Conservation (phyloP, 2,888 invertebrate genomes). For the Trichogramma dendrolimi region DNA sequence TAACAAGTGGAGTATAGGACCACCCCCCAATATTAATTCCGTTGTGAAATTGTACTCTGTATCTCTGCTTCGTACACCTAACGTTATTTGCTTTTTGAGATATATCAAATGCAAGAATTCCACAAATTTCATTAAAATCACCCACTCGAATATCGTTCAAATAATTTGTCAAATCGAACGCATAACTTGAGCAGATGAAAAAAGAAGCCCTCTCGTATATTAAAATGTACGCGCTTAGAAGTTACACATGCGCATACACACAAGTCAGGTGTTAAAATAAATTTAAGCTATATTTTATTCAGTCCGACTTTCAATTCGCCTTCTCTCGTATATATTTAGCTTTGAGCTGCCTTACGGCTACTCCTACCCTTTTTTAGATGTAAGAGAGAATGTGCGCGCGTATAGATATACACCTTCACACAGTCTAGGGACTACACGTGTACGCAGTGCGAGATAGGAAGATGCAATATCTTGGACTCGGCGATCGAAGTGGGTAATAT, state of each 20-base stretch:
- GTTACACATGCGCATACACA: conserved; percentile 12
- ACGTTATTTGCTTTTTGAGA: background rate
- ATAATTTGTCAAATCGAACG: no score
- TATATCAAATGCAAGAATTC: background rate
- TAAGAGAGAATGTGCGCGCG: no score
- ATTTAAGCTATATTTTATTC: conserved; percentile 52
- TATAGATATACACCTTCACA: background rate
- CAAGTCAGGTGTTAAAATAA: conserved; percentile 49
- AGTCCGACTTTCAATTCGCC: conserved; percentile 51
- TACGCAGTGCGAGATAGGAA: conserved; percentile 26
- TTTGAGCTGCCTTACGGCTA: background rate
- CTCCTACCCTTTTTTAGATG: no score
- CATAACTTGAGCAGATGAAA: no score
- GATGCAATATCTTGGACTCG: conserved; percentile 49
- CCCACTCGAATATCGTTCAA: no score
- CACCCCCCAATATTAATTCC: conserved; percentile 35
- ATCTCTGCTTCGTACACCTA: no score
- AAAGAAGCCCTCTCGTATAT: no score
- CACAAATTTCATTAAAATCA: no score
- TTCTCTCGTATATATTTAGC: conserved; percentile 50
- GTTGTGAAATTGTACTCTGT: conserved; percentile 22
- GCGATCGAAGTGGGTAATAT: conserved; percentile 29
- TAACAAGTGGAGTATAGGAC: conserved; percentile 16
- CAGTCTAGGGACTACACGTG: no score
- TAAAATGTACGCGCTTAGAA: no score